Percentiles rank a stretch among this genome's conserved stretches.
phyloP scores from a whole-genome alignment of 2,888 invertebrate genomes.

The Flabesymbios commensalis region DNA sequence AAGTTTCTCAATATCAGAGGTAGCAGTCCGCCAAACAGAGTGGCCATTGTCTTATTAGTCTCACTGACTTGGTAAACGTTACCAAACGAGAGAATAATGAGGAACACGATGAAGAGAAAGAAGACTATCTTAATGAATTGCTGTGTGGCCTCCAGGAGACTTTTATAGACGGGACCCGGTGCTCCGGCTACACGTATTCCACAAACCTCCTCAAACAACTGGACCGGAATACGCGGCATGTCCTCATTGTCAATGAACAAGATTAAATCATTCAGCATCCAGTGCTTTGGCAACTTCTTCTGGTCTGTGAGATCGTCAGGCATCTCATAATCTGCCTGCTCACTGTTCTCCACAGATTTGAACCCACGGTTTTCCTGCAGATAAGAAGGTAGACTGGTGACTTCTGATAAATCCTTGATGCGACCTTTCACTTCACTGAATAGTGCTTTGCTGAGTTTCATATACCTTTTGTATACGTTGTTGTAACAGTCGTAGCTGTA shows the following conservation, averaged over 20 bases:
- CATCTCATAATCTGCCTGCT: conserved; percentile 37
- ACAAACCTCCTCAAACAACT: conserved; percentile 55
- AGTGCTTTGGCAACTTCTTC: conserved; percentile 38
- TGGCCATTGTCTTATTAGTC: conserved; percentile 58
- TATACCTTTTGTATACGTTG: conserved; percentile 58
- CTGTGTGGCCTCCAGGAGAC: conserved; percentile 52
- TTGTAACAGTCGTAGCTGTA: conserved; percentile 60
- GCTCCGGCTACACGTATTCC: conserved; percentile 55
- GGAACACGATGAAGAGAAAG: conserved; percentile 57
- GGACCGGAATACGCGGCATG: conserved; percentile 56
- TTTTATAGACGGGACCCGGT: conserved; percentile 56
- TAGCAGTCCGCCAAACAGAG: conserved; percentile 48
- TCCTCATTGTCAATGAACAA: conserved; percentile 57
- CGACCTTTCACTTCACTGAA: conserved; percentile 55
- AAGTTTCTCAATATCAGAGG: conserved; percentile 46
- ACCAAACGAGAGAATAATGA: conserved; percentile 60
- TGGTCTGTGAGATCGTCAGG: conserved; percentile 34
- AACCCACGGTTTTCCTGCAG: conserved; percentile 49
- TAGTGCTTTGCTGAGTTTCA: conserved; percentile 54
- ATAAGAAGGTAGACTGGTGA: conserved; percentile 29
- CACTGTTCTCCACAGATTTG: conserved; percentile 36
- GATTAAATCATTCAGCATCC: conserved; percentile 54
- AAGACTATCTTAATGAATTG: conserved; percentile 56
- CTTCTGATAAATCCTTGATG: conserved; percentile 43
- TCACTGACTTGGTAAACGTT: conserved; percentile 54